A percentile compares a stretch with the other conserved stretches of the same genome.
phyloP scores from a whole-genome alignment of 2,797 vertebrate species.

The Peromyscus melanophrys region DNA sequence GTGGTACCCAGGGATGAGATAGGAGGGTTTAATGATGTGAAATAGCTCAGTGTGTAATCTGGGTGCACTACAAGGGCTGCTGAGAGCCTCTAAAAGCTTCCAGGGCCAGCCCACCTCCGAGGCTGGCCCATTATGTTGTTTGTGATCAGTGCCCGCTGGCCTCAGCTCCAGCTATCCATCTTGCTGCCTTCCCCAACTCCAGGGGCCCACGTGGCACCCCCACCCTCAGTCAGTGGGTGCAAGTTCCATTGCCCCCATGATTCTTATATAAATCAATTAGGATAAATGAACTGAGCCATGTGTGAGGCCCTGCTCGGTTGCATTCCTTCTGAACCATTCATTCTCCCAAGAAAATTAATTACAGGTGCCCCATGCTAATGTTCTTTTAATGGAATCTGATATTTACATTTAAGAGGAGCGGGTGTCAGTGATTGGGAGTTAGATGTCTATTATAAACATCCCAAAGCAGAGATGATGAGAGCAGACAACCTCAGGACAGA shows the following conservation, averaged over 20 bases:
- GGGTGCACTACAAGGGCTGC: constrained; percentile 73
- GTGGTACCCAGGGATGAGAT: constrained; percentile 51
- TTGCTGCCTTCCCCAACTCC: constrained; percentile 37
- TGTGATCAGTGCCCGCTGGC: constrained; percentile 67
- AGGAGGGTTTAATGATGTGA: constrained; percentile 76
- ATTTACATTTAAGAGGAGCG: constrained; percentile 86
- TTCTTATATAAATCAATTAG: constrained; percentile 89
- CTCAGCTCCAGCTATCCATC: constrained; percentile 39
- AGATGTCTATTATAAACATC: constrained; percentile 83
- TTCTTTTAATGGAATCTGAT: constrained; percentile 88
- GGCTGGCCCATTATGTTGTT: constrained; percentile 82
- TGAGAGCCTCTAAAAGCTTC: constrained; percentile 78
- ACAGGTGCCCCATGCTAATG: constrained; percentile 85
- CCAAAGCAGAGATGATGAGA: constrained; percentile 83
- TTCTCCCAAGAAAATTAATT: constrained; percentile 89
- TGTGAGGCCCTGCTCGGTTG: constrained; percentile 84
- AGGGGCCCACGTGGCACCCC: neutral
- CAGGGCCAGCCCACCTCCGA: constrained; percentile 63
- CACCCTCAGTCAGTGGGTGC: constrained; percentile 18
- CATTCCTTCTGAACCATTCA: constrained; percentile 86
- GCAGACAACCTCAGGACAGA: constrained; percentile 67
- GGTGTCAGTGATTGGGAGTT: constrained; percentile 72
- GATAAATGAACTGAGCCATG: constrained; percentile 87
- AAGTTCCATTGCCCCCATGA: constrained; percentile 50
- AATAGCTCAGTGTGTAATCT: constrained; percentile 63